Conservation (phyloP, 2,113 vertebrate genomes). For the Cottus gobio region DNA sequence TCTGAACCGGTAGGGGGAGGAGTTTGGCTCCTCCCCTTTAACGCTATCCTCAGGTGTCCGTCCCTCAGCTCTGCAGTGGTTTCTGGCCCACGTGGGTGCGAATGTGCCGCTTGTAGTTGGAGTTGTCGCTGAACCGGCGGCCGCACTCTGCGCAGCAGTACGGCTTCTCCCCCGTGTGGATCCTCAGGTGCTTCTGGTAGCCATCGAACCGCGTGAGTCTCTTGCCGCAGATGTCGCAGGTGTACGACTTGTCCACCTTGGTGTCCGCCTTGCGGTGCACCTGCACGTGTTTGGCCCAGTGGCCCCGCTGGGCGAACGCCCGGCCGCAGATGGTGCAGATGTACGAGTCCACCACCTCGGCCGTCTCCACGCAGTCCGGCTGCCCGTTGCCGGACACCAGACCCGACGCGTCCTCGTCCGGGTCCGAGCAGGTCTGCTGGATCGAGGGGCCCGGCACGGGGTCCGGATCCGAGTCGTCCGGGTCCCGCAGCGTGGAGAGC, state of each 20-base stretch:
- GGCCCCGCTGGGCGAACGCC: slow-evolving; percentile 42
- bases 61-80: slow-evolving; percentile 21
- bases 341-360: slow-evolving; percentile 49
- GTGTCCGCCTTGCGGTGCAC: slow-evolving; percentile 18
- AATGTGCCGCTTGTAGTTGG: slow-evolving; percentile 64
- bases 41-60: too few species aligned
- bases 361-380: neutral
- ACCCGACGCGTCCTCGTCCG: neutral
- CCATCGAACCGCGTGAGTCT: slow-evolving; percentile 60
- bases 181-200: slow-evolving; percentile 66
- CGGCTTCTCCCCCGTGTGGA: slow-evolving; percentile 69
- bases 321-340: slow-evolving; percentile 59
- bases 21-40: too few species aligned
- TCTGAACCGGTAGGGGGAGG: too few species aligned
- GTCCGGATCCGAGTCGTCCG: neutral
- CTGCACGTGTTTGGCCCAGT: slow-evolving; percentile 60
- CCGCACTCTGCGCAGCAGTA: slow-evolving; percentile 63
- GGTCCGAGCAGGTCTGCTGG: neutral
- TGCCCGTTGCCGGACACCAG: neutral
- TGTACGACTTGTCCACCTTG: slow-evolving; percentile 52
- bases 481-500: neutral
- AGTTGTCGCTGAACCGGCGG: slow-evolving; percentile 67
- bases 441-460: slow-evolving; percentile 15
- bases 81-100: slow-evolving; percentile 41
- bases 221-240: slow-evolving; percentile 68